Evolutionary conservation across 1,140 invertebrate species (phyloP).

Genomic region (Rhopalosiphum padi): DNA sequence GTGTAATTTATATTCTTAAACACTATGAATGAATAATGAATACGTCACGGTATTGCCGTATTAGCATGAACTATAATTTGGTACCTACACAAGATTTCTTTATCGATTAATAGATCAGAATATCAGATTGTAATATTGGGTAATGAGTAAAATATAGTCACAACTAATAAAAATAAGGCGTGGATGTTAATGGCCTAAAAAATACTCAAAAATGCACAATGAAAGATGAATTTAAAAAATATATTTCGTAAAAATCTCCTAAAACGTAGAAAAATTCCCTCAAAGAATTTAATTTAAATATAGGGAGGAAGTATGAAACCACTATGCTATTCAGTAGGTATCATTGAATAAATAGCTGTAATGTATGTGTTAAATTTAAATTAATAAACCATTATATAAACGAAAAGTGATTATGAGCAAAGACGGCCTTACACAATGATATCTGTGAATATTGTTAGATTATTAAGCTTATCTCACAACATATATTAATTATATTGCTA

Average conservation of each 20-base stretch:
- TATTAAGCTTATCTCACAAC: no score
- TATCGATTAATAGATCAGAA: background rate
- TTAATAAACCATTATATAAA: no score
- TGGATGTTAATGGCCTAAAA: background rate
- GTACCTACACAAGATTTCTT: background rate
- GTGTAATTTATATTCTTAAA: background rate
- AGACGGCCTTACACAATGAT: no score
- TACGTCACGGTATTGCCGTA: background rate
- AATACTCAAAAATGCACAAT: background rate
- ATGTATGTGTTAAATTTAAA: no score
- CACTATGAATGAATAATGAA: background rate
- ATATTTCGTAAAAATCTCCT: background rate
- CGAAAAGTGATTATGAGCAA: no score
- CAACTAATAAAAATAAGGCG: background rate
- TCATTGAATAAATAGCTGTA: no score
- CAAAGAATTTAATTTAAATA: background rate
- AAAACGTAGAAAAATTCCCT: background rate
- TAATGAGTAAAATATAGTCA: background rate
- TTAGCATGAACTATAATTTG: background rate
- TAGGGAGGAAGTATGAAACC: no score
- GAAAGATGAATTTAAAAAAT: background rate
- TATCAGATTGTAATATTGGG: background rate
- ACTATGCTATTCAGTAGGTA: no score
- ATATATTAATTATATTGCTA: no score
- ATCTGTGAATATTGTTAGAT: no score